Conservation (phyloP, 92 coral and sea anemone species). For the Heliopora coerulea region DNA sequence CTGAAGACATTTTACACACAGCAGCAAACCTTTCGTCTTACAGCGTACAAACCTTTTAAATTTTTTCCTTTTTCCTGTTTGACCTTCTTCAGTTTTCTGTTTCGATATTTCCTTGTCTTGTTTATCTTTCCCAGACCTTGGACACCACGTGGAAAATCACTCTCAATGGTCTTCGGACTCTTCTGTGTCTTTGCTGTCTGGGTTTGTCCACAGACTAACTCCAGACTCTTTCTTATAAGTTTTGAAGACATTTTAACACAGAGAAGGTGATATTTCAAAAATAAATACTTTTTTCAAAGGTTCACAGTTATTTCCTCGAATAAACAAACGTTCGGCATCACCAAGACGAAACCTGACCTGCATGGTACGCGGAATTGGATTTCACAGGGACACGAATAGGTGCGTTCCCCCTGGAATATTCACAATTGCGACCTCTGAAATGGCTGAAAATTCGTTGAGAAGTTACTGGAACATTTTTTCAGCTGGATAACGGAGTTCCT, state of each 20-base stretch:
- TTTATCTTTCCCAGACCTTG: not conserved
- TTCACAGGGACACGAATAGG: too few species aligned
- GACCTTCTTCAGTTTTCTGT: conserved; percentile 18
- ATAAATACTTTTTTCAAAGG: too few species aligned
- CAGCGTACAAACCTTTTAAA: not conserved
- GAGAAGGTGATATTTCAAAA: not conserved
- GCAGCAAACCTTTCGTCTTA: not conserved
- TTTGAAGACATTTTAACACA: conserved; percentile 71
- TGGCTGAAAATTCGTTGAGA: too few species aligned
- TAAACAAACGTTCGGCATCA: too few species aligned
- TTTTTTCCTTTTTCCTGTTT: conserved; percentile 25
- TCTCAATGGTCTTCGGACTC: not conserved
- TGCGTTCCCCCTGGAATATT: too few species aligned
- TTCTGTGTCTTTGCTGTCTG: conserved; percentile 7
- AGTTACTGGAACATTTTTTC: too few species aligned
- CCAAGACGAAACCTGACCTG: too few species aligned
- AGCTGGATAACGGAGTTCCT: too few species aligned
- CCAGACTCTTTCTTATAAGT: conserved; percentile 77
- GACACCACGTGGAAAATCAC: not conserved
- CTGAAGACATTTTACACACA: not conserved
- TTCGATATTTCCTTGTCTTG: conserved; percentile 27
- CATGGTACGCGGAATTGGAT: too few species aligned
- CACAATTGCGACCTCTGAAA: too few species aligned
- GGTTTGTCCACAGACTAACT: conserved; percentile 58
- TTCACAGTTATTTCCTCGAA: too few species aligned